Evolutionary conservation across 2,797 vertebrate genomes (phyloP).

Genomic region (Coregonus sp.): DNA sequence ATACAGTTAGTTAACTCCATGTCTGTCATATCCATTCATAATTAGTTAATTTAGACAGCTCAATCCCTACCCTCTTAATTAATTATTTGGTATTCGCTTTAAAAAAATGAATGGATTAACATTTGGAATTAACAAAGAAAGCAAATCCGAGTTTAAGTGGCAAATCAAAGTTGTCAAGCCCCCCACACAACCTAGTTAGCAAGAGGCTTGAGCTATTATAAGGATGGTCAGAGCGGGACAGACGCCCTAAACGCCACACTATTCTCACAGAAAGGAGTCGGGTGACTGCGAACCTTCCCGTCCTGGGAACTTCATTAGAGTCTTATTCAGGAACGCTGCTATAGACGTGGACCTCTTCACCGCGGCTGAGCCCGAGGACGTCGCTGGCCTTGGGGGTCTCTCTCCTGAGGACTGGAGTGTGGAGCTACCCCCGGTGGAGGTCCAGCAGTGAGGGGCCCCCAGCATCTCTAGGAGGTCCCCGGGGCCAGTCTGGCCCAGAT

Average conservation of each 20-base stretch:
- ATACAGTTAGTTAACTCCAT: background rate
- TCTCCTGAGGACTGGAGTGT: conserved; percentile 24
- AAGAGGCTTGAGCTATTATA: background rate
- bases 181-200: background rate
- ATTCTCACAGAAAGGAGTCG: conserved; percentile 34
- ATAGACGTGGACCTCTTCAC: conserved; percentile 74
- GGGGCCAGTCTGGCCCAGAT: conserved; percentile 70
- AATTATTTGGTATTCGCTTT: background rate
- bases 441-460: conserved; percentile 72
- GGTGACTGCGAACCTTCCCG: conserved; percentile 3
- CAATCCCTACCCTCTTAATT: background rate
- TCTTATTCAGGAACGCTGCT: conserved; percentile 73
- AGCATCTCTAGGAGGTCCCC: conserved; percentile 83
- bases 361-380: background rate
- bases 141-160: background rate
- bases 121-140: background rate
- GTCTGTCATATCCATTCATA: background rate
- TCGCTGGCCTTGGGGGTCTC: conserved; percentile 25
- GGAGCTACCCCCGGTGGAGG: background rate
- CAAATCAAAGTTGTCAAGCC: background rate
- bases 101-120: background rate
- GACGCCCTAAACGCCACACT: too few species aligned
- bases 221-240: background rate
- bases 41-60: background rate
- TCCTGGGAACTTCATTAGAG: conserved; percentile 43